Evolutionary conservation across 2,888 invertebrate genomes (phyloP), one percentile per base, ranked within the genome.

Genomic region (Troides aeacus): DNA sequence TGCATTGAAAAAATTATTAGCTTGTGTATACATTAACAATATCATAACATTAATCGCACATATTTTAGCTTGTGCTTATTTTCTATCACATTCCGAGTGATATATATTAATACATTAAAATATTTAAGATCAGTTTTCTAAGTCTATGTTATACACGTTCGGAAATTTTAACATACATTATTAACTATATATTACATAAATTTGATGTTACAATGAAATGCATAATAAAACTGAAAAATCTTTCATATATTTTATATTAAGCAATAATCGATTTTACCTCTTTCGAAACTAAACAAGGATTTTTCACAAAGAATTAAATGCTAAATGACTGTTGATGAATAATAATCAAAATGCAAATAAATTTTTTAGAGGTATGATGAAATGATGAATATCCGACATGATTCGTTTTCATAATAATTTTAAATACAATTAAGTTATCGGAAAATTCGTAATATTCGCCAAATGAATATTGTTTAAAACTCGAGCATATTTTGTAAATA

Each of bases 61-160:
- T 53, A 53, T 53, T 53, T n/a, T 8, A 53, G 2, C n/a, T 53
- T 53, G n/a, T 53, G 53, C 53, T 53, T 18, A 53, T 53, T 53
- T 46, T 53, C n/a, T 53, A 53, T 53, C 53, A 53, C 53, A n/a
- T n/a, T 53, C n/a, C 53, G 53, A 8, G n/a, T n/a, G 53, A 53
- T 53, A 18, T 46, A 46, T 15, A 62, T 62, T 46, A 15, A 17
- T 21, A 21, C 21, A 21, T 21, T 21, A 21, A 69, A 72, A 74
- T 7, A 7, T 15, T 46, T 17, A 62, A 46, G 18, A 23, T 23
- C n/a, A 4, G 18, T 62, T 12, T 21, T 17, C 46, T 46, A 46
- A 23, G 23, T 46, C 46, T 46, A 23, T 10, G 46, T 62, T 23
- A 23, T 62, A 46, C 59, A 60, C 17, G 17, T 60, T 60, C 18